Evolutionary conservation across 2,888 invertebrate genomes (phyloP), one percentile per base, ranked within the genome.

Genomic region (Choristoneura rosaceana): DNA sequence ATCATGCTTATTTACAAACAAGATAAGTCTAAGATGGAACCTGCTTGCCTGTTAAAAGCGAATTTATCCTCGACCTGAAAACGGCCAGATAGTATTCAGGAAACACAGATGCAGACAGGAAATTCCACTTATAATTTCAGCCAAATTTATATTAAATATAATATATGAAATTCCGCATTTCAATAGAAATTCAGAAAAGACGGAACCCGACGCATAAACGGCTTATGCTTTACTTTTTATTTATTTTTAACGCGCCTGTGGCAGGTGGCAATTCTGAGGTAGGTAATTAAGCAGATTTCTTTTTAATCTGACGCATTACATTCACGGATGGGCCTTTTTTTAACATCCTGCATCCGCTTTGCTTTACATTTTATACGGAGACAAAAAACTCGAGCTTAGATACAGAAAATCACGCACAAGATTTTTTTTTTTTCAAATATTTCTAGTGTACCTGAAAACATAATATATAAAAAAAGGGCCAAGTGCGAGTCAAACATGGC

Each of bases 241-340:
- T 38, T 43, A 50, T 14, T 52, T 34, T 61, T 45, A 62, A 62
- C 45, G 45, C 33, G 61, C 45, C 9, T n/a, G 50, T 43, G 66
- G 66, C 71, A 71, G 61, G 71, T 71, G 66, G 55, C 85, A 87
- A 88, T 86, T 85, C 79, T 77, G 76, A 78, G 76, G 81, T 64
- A 79, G 76, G 81, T 71, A 67, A 67, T 71, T 61, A 71, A 61
- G 52, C 60, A 43, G 59, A 60, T 61, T 61, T 66, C 58, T 58
- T 69, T 66, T 66, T 71, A 50, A 59, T 61, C 43, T 52, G 65
- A 67, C 45, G 45, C 25, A 45, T 50, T 50, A 25, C 34, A 50
- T 41, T 64, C 25, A 64, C 63, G 64, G 64, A 41, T 38, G 69
- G 45, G 17, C 14, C 33, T 45, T 47, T 58, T 34, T 64, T 34